Evolutionary conservation across 1,140 invertebrate genomes (phyloP).

Genomic region (Pygmarrhopalites habei): DNA sequence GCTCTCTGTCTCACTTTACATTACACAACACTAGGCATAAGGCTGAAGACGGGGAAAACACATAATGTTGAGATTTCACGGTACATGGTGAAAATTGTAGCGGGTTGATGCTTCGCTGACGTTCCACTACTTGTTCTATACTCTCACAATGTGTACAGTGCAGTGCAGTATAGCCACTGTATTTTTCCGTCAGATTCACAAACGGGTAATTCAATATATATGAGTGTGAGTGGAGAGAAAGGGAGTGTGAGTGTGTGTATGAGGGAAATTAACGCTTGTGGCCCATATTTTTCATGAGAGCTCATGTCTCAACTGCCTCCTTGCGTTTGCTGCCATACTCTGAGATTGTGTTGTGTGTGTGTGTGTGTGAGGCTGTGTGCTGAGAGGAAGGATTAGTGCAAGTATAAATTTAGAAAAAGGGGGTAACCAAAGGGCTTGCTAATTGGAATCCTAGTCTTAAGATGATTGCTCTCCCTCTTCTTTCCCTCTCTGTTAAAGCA

Average conservation of each 20-base stretch:
- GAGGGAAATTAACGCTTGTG: conserved; percentile 35
- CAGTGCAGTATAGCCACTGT: not conserved
- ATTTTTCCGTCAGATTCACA: conserved; percentile 15
- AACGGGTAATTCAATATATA: conserved; percentile 35
- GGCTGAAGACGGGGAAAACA: no score
- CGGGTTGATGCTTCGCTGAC: conserved; percentile 1
- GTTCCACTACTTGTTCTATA: not conserved
- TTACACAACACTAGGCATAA: no score
- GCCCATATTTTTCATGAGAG: conserved; percentile 32
- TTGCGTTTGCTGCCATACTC: no score
- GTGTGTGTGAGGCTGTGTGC: not conserved
- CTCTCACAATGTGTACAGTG: not conserved
- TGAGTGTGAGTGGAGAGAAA: conserved; percentile 8
- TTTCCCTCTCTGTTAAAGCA: not conserved
- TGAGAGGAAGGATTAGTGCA: conserved; percentile 21
- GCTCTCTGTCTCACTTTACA: no score
- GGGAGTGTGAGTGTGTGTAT: not conserved
- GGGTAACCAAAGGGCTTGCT: conserved; percentile 19
- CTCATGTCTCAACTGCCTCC: conserved; percentile 18
- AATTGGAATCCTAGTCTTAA: conserved; percentile 34
- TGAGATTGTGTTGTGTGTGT: no score
- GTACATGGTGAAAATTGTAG: not conserved
- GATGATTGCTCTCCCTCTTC: conserved; percentile 15
- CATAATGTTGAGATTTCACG: not conserved
- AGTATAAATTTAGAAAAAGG: conserved; percentile 32